Base-by-base conservation (phyloP, 2,113 vertebrate genomes). In the Manacus vitellinus region DNA sequence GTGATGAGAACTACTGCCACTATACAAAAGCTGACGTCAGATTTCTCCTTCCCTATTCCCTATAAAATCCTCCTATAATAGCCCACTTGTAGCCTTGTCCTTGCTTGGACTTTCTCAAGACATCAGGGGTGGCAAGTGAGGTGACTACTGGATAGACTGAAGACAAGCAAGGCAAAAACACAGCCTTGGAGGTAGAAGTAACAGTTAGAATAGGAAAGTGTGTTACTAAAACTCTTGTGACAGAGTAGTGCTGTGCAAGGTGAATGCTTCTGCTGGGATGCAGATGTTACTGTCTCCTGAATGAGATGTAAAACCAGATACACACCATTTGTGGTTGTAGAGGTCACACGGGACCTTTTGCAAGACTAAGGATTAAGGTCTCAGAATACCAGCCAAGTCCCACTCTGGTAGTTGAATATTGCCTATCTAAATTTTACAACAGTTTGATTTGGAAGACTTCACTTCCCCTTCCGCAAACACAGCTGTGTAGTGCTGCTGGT, bases 361-460 rank as follows among this genome's bases (percentile, higher is more conserved):
- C 62, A 91, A 92, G 82, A 85, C 59, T 19, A 33, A 46, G 46
- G 70, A 85, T 95, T 96, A 90, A 94, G 58, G 80, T 84, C 37
- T 89, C 67, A 77, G 66, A 90, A 65, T 95, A 63, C 43, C 87
- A 92, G 90, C 92, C 93, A 95, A 96, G 39, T 89, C 72, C 87
- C 86, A 59, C 54, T 90, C 76, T 77, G 62, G 70, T 73, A 95
- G 79, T 67, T 87, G 76, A 85, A 84, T 97, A 92, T 84, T 95
- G 61, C 77, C 91, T 91, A 95, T 93, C 95, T 84, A 95, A 94
- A 94, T 95, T 95, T 96, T 95, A 93, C 85, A 95, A n/a, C 65
- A 96, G 94, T 96, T 96, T 94, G 51, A 95, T 85, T 92, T 96
- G 97, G 95, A 97, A 89, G 85, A 81, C 51, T 95, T 89, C 8